These are phyloP conservation scores for Rhagonycha lutea DNA, from an alignment of 2,888 invertebrate genomes.

Conservation along the genomic window DNA sequence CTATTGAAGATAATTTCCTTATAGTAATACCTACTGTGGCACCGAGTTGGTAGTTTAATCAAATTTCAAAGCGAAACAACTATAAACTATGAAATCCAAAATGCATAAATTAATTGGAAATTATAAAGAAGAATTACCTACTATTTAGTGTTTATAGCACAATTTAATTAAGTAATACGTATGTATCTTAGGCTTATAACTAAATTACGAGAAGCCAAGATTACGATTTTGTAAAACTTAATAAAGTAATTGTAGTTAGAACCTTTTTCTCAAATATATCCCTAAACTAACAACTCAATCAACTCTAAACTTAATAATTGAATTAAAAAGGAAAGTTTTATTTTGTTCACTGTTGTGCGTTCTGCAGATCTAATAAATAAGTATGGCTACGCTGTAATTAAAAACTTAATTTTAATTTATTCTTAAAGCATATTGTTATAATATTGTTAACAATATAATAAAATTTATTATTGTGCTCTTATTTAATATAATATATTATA, in stretches of 20 bases:
- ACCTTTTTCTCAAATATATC: background rate
- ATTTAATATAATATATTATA: no score
- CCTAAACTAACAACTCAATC: background rate
- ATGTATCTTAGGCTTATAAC: background rate
- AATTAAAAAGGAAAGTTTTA: background rate
- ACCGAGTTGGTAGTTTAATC: background rate
- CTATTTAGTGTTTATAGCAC: background rate
- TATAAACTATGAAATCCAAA: background rate
- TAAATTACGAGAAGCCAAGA: background rate
- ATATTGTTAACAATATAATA: no score
- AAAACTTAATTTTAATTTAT: background rate
- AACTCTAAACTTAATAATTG: background rate
- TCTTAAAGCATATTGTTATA: no score
- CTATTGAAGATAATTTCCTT: background rate
- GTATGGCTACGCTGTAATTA: background rate
- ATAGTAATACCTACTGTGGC: background rate
- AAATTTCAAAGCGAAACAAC: background rate
- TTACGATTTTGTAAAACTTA: background rate
- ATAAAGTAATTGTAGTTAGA: background rate
- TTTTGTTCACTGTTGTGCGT: background rate
- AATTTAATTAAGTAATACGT: background rate
- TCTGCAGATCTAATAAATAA: background rate
- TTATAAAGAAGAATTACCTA: background rate
- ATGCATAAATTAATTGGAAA: background rate
- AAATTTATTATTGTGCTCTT: no score